These are phyloP conservation scores for Prionchulus punctatus DNA, from an alignment of 2,888 invertebrate genomes.

Conservation along the genomic window DNA sequence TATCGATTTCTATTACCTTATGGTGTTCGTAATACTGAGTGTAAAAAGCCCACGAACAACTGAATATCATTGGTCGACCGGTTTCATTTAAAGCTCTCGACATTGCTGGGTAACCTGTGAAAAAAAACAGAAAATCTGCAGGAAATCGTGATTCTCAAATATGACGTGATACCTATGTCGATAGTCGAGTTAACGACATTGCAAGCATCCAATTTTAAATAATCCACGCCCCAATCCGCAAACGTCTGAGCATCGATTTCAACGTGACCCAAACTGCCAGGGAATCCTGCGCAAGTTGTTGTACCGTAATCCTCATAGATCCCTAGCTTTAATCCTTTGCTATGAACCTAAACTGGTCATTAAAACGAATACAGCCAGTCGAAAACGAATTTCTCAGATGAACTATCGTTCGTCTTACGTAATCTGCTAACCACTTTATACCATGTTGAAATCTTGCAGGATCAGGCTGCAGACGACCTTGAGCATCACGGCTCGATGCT, in stretches of 20 bases:
- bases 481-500: conserved; percentile 56
- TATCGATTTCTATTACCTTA: too few species aligned
- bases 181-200: conserved; percentile 57
- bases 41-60: conserved; percentile 94
- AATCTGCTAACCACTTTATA: conserved; percentile 23
- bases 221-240: conserved; percentile 83
- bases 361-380: too few species aligned
- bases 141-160: too few species aligned
- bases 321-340: conserved; percentile 58
- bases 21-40: background rate
- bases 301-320: conserved; percentile 95
- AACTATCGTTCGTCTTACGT: too few species aligned
- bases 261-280: conserved; percentile 71
- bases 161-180: conserved; percentile 34
- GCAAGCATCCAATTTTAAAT: conserved; percentile 91
- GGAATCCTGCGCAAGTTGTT: conserved; percentile 90
- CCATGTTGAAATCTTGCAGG: conserved; percentile 67
- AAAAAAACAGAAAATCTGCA: too few species aligned
- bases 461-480: conserved; percentile 64
- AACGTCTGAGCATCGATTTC: conserved; percentile 75
- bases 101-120: conserved; percentile 84
- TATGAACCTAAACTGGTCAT: too few species aligned
- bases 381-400: too few species aligned
- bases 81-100: conserved; percentile 70
- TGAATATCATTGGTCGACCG: conserved; percentile 74